Base-by-base conservation (phyloP, 2,797 vertebrate species). In the Ctenosaura bakeri region DNA sequence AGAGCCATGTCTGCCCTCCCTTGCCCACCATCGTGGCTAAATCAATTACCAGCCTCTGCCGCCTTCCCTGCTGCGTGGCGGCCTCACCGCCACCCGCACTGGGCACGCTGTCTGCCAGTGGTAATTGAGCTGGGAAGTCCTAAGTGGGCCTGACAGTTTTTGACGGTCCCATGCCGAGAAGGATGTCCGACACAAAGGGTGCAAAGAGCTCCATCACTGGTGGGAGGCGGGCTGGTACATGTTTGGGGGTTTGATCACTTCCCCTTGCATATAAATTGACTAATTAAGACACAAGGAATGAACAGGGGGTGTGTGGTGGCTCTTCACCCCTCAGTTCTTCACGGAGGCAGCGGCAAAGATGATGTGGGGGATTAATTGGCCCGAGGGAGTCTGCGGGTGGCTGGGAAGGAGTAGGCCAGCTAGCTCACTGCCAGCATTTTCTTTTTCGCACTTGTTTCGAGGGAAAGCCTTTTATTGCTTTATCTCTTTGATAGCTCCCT, bases 241-340 rank as follows among this genome's bases (percentile, higher is more conserved):
- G 20, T 66, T 66, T 13, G 20, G 8, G 52, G 8, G 14, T 29
- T 71, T 69, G 88, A 79, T 10, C 59, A 13, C 74, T 79, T 26
- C 64, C 52, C 64, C 78, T 86, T 10, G 83, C 89, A 86, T 90
- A 80, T 59, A 81, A 73, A 90, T 90, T 42, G 83, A 46, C 89
- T 86, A 80, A 90, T 90, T 90, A 90, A 86, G 77, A 56, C 52
- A 2, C 50, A 35, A 78, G 62, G 46, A 77, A 24, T 0, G 1
- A 35, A 13, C 18, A 22, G n/a, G 46, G 52, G 35, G 22, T 12
- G 1, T 7, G 35, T 20, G 56, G 64, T 8, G 32, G 22, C 50
- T 29, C 22, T 42, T 56, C 18, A 24, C 62, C 86, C 59, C 24
- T 78, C 6, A 2, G 29, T 80, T 26, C 86, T 81, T 81, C 86